These are phyloP conservation scores for Tetramorium alpestre DNA, from an alignment of 1,140 invertebrate species.

Conservation along the genomic window DNA sequence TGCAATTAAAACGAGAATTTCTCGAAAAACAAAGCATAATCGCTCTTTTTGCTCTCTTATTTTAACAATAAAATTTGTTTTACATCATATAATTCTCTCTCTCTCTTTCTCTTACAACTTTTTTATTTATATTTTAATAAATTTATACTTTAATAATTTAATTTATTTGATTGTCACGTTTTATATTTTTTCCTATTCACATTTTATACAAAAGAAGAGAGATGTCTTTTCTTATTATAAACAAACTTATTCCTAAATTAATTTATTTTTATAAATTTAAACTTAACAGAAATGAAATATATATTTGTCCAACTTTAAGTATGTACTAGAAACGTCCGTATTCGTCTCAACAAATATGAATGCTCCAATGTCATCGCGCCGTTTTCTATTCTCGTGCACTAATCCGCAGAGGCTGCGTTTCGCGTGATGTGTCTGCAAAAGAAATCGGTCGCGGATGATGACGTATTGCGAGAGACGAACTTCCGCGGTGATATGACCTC, in stretches of 20 bases:
- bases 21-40: background rate
- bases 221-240: background rate
- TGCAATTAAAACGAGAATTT: background rate
- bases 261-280: background rate
- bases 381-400: background rate
- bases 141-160: background rate
- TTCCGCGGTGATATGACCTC: slow-evolving; percentile 52
- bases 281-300: background rate
- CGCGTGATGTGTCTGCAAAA: slow-evolving; percentile 42
- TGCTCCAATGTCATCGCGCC: background rate
- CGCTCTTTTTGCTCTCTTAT: background rate
- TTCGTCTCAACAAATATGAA: background rate
- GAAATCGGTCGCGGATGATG: slow-evolving; percentile 57
- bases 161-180: background rate
- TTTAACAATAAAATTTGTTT: background rate
- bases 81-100: background rate
- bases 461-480: slow-evolving; percentile 39
- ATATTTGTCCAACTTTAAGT: background rate
- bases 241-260: background rate
- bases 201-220: background rate
- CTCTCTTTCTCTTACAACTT: background rate
- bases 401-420: slow-evolving; percentile 32
- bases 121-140: background rate
- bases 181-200: background rate
- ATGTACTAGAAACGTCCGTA: background rate